Evolutionary conservation across 2,797 vertebrate genomes (phyloP).

Genomic region (Gobionotothen gibberifrons): DNA sequence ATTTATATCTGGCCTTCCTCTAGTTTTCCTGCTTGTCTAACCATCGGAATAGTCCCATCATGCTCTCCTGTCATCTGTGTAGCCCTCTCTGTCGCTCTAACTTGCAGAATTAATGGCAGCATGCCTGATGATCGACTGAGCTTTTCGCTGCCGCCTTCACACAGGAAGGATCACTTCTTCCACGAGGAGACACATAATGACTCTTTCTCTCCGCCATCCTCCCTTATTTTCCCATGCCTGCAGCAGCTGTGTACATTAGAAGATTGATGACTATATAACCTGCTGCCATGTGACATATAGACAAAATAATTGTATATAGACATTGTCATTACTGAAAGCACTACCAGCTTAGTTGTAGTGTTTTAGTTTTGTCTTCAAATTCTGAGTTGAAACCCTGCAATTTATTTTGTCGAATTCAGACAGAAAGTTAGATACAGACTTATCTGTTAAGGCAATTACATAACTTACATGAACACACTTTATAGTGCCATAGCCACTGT

Average conservation of each 20-base stretch:
- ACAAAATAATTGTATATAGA: conserved; percentile 40
- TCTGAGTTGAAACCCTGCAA: neutral
- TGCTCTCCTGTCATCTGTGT: conserved; percentile 7
- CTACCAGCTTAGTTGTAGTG: neutral
- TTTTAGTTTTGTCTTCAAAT: neutral
- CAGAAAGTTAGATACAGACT: neutral
- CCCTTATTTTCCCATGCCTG: conserved; percentile 37
- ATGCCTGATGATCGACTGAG: conserved; percentile 43
- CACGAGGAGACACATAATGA: conserved; percentile 21
- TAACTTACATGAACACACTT: neutral
- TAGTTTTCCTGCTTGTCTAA: conserved; percentile 30
- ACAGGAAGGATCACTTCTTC: conserved; percentile 44
- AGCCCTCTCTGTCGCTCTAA: conserved; percentile 23
- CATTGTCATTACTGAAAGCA: neutral
- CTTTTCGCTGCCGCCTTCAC: conserved; percentile 40
- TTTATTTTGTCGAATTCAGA: neutral
- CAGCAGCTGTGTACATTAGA: conserved; percentile 34
- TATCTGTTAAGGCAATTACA: neutral
- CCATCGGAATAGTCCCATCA: conserved; percentile 37
- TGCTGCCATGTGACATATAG: conserved; percentile 33
- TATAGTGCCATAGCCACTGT: neutral
- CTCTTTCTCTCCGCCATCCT: conserved; percentile 24
- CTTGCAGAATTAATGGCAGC: conserved; percentile 19
- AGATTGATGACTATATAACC: conserved; percentile 27
- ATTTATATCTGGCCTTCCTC: conserved; percentile 47